Base-by-base conservation (phyloP, 2,113 vertebrate species). In the Sciurus niger region DNA sequence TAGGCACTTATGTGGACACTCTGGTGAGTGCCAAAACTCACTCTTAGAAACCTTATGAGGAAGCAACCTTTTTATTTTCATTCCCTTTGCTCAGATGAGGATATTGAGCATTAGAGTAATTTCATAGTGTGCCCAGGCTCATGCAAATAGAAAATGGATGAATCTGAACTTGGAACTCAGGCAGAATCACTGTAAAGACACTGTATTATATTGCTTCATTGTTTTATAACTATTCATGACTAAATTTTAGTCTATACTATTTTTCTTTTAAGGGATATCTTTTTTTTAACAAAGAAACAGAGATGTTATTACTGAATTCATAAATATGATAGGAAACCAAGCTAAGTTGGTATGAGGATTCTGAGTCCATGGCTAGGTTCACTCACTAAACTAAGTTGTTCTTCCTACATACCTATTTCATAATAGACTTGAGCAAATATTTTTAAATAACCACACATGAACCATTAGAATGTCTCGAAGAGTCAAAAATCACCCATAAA, bases 111-210 rank as follows among this genome's bases (percentile, higher is more conserved):
- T 95, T 77, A 84, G 20, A 53, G 28, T 80, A 92, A 86, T 73
- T 85, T 93, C 88, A 43, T 84, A 40, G 73, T 73, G 24, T 67
- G 37, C 20, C 25, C 70, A 78, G 53, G 93, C 40, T 84, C 73
- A 53, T 32, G 55, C 20, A 65, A 87, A 72, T 58, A 89, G 89
- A 90, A 90, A 90, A 93, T 60, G 24, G 88, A 77, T 91, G 51
- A 89, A 60, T 60, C 51, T 78, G 24, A 25, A 18, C 89, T 93
- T 93, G 96, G 40, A 95, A 91, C 48, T 25, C 32, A 93, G 53
- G 34, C 60, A 89, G 32, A 34, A 2, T 78, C 79, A 95, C 83
- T 96, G 20, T 4, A 84, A 86, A 74, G 25, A 70, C 4, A 34
- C 1, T 28, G 3, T 51, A 32, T 34, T 72, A 53, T 74, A 84